Percentiles rank a stretch among this genome's conserved stretches.
phyloP scores from a whole-genome alignment of 2,113 vertebrate species.

The Microcebus jonahi region DNA sequence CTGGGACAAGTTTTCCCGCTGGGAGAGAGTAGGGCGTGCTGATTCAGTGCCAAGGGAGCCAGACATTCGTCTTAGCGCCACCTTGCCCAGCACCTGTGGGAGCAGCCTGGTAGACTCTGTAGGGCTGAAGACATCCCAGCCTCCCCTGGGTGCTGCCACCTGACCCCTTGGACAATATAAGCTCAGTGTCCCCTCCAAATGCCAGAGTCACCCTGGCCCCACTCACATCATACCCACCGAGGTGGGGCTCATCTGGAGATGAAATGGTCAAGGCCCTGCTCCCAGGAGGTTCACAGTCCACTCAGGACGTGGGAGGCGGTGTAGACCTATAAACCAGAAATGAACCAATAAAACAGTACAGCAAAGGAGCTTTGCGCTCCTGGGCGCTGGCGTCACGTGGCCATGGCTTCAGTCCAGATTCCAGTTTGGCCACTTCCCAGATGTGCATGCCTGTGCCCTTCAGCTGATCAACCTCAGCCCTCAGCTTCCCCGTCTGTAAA shows the following conservation, averaged over 20 bases:
- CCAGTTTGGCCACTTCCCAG: background rate
- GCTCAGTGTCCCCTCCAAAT: background rate
- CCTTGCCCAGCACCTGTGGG: background rate
- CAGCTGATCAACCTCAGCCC: background rate
- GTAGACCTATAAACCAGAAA: background rate
- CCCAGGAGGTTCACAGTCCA: background rate
- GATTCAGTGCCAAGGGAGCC: background rate
- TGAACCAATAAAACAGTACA: background rate
- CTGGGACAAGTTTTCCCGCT: background rate
- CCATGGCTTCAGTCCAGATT: background rate
- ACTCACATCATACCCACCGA: background rate
- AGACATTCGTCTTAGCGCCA: background rate
- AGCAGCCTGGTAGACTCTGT: background rate
- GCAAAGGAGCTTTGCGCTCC: background rate
- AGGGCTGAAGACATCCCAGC: background rate
- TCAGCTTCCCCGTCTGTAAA: constrained; percentile 15
- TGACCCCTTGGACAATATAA: background rate
- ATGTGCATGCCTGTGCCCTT: background rate
- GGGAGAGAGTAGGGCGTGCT: background rate
- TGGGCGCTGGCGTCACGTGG: background rate
- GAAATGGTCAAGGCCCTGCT: background rate
- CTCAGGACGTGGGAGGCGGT: background rate
- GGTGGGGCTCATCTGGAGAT: background rate
- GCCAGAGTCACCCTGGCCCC: background rate
- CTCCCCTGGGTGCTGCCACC: background rate